Conservation (phyloP, 2,113 vertebrate genomes). For the Crotalus tigris region DNA sequence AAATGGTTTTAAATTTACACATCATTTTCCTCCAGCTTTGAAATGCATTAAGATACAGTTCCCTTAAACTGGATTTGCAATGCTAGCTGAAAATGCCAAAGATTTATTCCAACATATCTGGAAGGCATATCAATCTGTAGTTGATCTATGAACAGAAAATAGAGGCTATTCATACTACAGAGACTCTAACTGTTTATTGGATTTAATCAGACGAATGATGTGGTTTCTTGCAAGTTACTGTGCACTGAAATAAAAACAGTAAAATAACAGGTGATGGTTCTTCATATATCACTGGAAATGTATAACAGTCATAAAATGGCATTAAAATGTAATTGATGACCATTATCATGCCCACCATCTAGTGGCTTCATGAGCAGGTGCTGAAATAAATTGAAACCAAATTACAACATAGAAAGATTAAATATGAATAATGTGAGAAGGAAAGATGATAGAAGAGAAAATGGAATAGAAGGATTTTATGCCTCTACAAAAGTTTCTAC, state of each 20-base stretch:
- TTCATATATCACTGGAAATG: not conserved
- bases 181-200: not conserved
- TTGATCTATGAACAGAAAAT: not conserved
- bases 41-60: not conserved
- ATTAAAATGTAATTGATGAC: constrained; percentile 8
- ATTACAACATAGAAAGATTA: constrained; percentile 17
- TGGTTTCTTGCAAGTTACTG: not conserved
- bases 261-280: not conserved
- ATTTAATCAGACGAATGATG: not conserved
- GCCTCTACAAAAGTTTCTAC: not conserved
- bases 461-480: not conserved
- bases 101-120: not conserved
- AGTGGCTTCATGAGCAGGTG: constrained; percentile 13
- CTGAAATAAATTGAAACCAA: constrained; percentile 13
- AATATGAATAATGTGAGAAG: constrained; percentile 4
- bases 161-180: not conserved
- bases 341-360: constrained; percentile 7
- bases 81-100: not conserved
- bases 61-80: not conserved
- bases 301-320: not conserved
- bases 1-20: not conserved
- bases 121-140: not conserved
- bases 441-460: not conserved
- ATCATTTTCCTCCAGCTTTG: not conserved
- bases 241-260: not conserved